Evolutionary conservation across 2,113 vertebrate species (phyloP).

Genomic region (Microcebus lehilahytsara): DNA sequence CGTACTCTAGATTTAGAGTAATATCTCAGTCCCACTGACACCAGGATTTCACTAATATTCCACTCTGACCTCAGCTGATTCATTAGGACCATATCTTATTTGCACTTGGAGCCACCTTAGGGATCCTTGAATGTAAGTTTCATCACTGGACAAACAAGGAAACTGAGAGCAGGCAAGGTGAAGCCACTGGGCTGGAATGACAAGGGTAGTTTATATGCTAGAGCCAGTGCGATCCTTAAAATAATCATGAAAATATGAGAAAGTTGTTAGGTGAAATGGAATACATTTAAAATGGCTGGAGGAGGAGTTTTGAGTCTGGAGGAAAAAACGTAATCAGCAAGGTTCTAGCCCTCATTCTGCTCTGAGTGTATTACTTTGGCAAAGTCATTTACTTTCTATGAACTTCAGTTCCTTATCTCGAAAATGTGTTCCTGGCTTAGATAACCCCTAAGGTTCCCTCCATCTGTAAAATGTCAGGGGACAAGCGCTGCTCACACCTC

Average conservation of each 20-base stretch:
- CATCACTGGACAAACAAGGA: neutral
- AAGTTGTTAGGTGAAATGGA: neutral
- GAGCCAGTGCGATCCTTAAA: neutral
- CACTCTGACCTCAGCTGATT: neutral
- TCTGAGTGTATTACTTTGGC: neutral
- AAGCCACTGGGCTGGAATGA: neutral
- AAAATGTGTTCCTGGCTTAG: conserved; percentile 26
- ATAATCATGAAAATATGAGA: neutral
- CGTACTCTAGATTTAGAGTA: neutral
- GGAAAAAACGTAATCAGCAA: neutral
- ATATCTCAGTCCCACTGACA: neutral
- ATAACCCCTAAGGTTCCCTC: neutral
- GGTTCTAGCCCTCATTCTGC: neutral
- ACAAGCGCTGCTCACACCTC: neutral
- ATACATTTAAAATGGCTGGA: neutral
- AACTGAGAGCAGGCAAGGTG: neutral
- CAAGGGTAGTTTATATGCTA: neutral
- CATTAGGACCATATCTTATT: neutral
- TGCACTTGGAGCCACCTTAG: neutral
- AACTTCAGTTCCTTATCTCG: neutral
- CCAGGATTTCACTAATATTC: neutral
- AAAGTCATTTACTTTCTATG: conserved; percentile 28
- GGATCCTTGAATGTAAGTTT: neutral
- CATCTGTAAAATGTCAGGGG: conserved; percentile 19
- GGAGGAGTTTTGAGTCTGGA: neutral